Percentiles rank a stretch among this genome's conserved stretches.
phyloP scores from a whole-genome alignment of 2,797 vertebrate species.

The Artibeus lituratus region DNA sequence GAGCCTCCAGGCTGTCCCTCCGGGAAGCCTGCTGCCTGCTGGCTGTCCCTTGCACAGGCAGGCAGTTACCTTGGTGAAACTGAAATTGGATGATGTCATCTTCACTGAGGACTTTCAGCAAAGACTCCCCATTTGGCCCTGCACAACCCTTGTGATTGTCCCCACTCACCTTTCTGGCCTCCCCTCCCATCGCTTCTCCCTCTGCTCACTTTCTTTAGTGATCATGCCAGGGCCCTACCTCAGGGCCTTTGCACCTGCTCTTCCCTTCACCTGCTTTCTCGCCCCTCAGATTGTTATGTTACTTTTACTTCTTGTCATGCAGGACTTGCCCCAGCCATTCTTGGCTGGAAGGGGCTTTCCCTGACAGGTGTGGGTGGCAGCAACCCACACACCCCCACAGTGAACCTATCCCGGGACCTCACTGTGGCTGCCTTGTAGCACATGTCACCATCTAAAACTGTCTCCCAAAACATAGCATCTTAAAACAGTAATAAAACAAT shows the following conservation, averaged over 20 bases:
- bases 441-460: background rate
- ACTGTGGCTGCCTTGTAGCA: background rate
- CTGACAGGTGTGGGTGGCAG: background rate
- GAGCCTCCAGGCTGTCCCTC: background rate
- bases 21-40: background rate
- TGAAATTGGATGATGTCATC: background rate
- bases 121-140: background rate
- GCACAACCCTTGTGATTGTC: background rate
- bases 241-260: background rate
- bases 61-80: background rate
- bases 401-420: background rate
- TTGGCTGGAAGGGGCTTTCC: background rate
- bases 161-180: background rate
- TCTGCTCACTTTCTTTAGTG: background rate
- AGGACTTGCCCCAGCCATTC: background rate
- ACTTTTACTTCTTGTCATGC: background rate
- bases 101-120: background rate
- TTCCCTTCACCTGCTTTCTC: background rate
- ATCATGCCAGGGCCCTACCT: background rate
- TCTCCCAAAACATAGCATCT: background rate
- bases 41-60: background rate
- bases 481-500: background rate
- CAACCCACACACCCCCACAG: background rate
- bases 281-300: background rate
- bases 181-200: background rate